Percentiles rank a stretch among this genome's conserved stretches.
Evolutionary conservation across 2,888 invertebrate genomes (phyloP).

Genomic region (Pollenia angustigena): DNA sequence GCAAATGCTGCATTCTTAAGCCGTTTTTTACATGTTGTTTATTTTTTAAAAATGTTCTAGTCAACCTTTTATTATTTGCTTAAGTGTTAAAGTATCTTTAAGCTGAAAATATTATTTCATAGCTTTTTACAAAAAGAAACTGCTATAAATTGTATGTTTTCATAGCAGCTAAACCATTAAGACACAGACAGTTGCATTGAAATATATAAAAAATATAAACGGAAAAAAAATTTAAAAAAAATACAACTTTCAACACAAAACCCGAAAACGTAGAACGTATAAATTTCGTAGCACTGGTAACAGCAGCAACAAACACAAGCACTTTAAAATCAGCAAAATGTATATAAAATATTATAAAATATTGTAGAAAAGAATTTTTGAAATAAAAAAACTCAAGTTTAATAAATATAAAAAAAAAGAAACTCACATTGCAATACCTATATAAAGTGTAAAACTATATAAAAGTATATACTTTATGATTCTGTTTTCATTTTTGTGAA

Average conservation of each 20-base stretch:
- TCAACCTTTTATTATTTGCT: neutral
- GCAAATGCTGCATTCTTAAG: no score
- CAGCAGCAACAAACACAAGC: neutral
- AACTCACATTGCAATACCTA: constrained; percentile 33
- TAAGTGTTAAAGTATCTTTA: neutral
- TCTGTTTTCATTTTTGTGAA: neutral
- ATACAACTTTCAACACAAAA: constrained; percentile 32
- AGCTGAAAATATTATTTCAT: constrained; percentile 52
- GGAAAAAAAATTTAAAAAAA: no score
- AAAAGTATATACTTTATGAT: constrained; percentile 29
- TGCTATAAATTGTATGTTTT: constrained; percentile 65
- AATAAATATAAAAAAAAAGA: constrained; percentile 12
- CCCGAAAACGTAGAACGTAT: constrained; percentile 25
- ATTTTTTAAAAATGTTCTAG: neutral
- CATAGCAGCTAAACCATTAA: constrained; percentile 43
- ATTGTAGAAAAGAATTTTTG: constrained; percentile 38
- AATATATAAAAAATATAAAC: neutral
- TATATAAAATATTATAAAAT: constrained; percentile 47
- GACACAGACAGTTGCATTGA: neutral
- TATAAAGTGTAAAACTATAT: constrained; percentile 49
- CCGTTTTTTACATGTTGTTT: no score
- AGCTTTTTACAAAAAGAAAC: constrained; percentile 25
- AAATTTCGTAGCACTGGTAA: constrained; percentile 6
- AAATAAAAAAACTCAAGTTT: constrained; percentile 45
- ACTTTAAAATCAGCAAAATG: neutral